phyloP scores from a whole-genome alignment of 2,888 invertebrate genomes.

The Prosopocoilus inquinatus region DNA sequence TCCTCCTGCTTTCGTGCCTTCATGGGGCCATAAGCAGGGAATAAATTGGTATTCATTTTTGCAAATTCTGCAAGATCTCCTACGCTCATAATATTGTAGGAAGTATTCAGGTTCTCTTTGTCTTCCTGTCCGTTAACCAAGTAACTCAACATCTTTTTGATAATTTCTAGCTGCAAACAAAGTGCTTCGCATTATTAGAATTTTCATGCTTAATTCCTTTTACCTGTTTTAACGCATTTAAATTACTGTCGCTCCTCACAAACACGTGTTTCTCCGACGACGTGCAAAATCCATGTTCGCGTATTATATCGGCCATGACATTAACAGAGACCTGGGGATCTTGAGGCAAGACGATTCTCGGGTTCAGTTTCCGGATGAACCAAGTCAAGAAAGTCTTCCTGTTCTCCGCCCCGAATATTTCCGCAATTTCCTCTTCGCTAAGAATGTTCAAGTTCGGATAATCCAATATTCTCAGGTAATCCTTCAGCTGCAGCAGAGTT shows the following conservation, averaged over 20 bases:
- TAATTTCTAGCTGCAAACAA: too few relatives aligned
- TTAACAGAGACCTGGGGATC: background rate
- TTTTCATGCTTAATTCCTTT: background rate
- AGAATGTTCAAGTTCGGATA: constrained; percentile 3
- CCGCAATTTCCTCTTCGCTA: background rate
- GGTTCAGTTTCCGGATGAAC: background rate
- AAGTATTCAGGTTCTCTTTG: too few relatives aligned
- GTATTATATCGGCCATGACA: background rate
- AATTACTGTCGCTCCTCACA: background rate
- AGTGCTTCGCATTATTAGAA: too few relatives aligned
- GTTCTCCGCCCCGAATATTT: background rate
- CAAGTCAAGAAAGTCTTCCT: constrained; percentile 1
- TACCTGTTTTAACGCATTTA: background rate
- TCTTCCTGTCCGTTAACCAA: too few relatives aligned
- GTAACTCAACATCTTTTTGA: too few relatives aligned
- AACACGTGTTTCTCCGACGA: constrained; percentile 2
- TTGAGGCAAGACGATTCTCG: background rate
- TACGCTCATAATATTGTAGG: too few relatives aligned
- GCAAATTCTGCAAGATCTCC: background rate
- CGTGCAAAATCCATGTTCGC: constrained; percentile 4
- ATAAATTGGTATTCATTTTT: constrained; percentile 5
- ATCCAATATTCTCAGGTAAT: background rate
- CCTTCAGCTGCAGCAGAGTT: background rate
- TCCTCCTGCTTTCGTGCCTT: background rate
- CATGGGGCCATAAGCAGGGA: constrained; percentile 1